Conservation (phyloP, 2,888 invertebrate genomes). For the Caenorhabditis drosophilae region DNA sequence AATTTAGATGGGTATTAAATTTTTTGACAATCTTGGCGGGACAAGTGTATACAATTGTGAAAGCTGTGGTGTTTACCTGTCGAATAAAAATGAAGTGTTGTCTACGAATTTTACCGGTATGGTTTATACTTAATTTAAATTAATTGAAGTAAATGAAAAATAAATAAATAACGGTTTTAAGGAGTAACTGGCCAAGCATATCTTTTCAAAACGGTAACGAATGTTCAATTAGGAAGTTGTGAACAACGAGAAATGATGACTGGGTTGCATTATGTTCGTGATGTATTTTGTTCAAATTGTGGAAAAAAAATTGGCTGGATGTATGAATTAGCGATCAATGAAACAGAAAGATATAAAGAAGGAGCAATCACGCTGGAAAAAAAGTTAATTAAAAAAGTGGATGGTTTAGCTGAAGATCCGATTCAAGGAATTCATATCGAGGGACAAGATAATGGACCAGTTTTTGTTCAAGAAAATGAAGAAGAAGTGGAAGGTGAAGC, state of each 20-base stretch:
- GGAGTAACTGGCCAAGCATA: constrained; percentile 97
- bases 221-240: constrained; percentile 89
- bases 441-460: too few species aligned
- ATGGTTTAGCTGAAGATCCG: not conserved
- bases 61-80: constrained; percentile 91
- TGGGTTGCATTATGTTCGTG: constrained; percentile 74
- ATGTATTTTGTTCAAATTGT: constrained; percentile 19
- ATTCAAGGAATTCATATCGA: not conserved
- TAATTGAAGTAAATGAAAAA: not conserved
- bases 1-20: constrained; percentile 83
- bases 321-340: constrained; percentile 97
- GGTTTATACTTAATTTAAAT: not conserved
- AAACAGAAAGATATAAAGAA: constrained; percentile 81
- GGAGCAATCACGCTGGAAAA: constrained; percentile 46
- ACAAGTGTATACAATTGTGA: constrained; percentile 90
- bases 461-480: not conserved
- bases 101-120: constrained; percentile 34
- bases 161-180: constrained; percentile 76
- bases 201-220: constrained; percentile 90
- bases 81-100: constrained; percentile 90
- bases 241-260: constrained; percentile 87
- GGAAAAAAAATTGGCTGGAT: constrained; percentile 75
- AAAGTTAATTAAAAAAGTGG: constrained; percentile 1
- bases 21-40: constrained; percentile 93
- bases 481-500: not conserved